Base-by-base conservation (phyloP, 2,797 vertebrate species). In the Protonibea diacanthus region DNA sequence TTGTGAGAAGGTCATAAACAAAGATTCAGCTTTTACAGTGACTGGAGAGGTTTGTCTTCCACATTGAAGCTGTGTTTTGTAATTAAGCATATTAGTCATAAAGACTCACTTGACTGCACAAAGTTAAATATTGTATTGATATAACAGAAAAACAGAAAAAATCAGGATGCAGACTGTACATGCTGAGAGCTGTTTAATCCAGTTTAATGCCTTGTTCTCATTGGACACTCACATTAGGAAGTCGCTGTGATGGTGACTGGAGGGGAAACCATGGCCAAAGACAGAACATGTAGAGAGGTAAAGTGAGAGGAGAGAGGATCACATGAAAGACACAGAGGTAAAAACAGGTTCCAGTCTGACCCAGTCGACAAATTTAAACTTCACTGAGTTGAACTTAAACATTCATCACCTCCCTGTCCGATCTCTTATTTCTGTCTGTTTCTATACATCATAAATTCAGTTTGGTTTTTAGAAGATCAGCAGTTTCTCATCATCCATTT, bases 81-180 rank as follows among this genome's bases (percentile, higher is more conserved):
- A 48, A 76, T 79, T 67, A 80, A 64, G 38, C 20, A 29, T 17
- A 61, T 80, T 75, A 60, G 52, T 76, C 66, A 85, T 61, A 56
- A 68, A 76, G 47, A 68, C n/a, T 53, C 58, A 38, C 7, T 61
- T 42, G 53, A 48, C 63, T 57, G 72, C 60, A 62, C 27, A 62
- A 42, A 59, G 53, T 48, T 42, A 76, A 55, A 51, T 18, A 55
- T 0, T 53, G 29, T 15, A 27, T 55, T 15, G 29, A 69, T 62
- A 25, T n/a, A 45, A 53, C 25, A 33, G 6, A 27, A 18, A 27
- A 20, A n/a, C n/a, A n/a, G n/a, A n/a, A n/a, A n/a, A n/a, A n/a
- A 33, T 33, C 33, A 33, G 33, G 33, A 33, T 33, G 33, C 33
- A 33, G 33, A 33, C 33, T 33, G 33, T 7, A 33, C 7, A 33